A percentile compares a stretch with the other conserved stretches of the same genome.
phyloP scores from a whole-genome alignment of 2,888 invertebrate genomes.

The Steromphala cineraria region DNA sequence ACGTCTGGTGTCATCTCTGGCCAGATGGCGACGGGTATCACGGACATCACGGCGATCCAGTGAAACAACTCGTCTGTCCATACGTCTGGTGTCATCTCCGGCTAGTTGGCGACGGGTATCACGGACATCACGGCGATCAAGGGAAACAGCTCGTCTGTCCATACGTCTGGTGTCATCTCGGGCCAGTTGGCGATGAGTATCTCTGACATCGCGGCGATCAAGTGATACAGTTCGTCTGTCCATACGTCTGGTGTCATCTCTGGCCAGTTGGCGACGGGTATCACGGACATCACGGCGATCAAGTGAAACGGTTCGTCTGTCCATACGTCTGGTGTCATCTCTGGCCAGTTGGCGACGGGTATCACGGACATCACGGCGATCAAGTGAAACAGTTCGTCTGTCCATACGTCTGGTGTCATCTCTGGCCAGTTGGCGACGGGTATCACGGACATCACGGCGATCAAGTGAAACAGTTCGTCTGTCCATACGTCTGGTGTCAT shows the following conservation, averaged over 20 bases:
- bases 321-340: not conserved
- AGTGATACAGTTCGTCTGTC: not conserved
- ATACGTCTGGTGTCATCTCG: not conserved
- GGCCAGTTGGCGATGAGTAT: not conserved
- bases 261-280: not conserved
- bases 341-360: not conserved
- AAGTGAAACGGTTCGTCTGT: not conserved
- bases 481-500: not conserved
- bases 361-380: not conserved
- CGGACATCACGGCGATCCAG: not conserved
- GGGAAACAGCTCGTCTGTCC: not conserved
- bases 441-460: not conserved
- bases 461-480: not conserved
- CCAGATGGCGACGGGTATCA: not conserved
- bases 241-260: not conserved
- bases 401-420: not conserved
- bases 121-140: not conserved
- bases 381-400: not conserved
- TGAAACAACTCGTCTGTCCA: not conserved
- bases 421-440: not conserved
- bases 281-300: not conserved
- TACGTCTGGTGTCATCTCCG: not conserved
- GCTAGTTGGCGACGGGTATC: not conserved
- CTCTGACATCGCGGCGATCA: not conserved
- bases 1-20: not conserved